Percentiles rank a stretch among this genome's conserved stretches.
Conservation (phyloP, 2,113 vertebrate species). For the Panthera leo region DNA sequence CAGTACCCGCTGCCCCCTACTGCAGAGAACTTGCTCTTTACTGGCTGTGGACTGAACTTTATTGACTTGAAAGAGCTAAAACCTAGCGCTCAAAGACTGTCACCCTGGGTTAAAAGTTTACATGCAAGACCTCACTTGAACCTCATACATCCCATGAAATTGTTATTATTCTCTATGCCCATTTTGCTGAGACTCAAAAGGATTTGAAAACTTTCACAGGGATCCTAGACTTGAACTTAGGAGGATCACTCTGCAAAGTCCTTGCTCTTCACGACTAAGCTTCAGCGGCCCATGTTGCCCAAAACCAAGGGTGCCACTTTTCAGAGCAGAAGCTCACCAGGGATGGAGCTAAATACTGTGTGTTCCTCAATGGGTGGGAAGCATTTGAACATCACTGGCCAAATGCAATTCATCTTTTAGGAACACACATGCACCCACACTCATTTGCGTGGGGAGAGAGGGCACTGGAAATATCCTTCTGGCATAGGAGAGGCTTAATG, state of each 20-base stretch:
- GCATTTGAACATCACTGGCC: not conserved
- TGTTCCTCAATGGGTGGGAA: not conserved
- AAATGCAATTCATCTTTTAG: not conserved
- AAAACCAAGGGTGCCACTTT: not conserved
- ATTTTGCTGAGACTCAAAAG: not conserved
- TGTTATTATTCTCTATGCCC: not conserved
- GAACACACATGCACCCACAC: not conserved
- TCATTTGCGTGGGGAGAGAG: not conserved
- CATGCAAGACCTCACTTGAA: not conserved
- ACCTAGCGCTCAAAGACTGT: not conserved
- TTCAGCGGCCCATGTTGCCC: not conserved
- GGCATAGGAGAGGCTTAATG: not conserved
- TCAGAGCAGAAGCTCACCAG: not conserved
- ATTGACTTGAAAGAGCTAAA: not conserved
- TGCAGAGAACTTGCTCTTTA: not conserved
- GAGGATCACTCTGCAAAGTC: not conserved
- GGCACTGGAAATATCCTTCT: not conserved
- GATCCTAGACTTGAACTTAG: not conserved
- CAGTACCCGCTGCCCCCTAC: no score
- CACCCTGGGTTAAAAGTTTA: not conserved
- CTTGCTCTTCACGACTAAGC: not conserved
- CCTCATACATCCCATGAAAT: not conserved
- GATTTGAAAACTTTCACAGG: not conserved
- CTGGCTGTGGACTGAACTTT: not conserved
- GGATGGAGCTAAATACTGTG: fast-evolving